Evolutionary conservation across 2,113 vertebrate species (phyloP), one percentile per base, ranked within the genome.

Genomic region (Kryptolebias marmoratus): DNA sequence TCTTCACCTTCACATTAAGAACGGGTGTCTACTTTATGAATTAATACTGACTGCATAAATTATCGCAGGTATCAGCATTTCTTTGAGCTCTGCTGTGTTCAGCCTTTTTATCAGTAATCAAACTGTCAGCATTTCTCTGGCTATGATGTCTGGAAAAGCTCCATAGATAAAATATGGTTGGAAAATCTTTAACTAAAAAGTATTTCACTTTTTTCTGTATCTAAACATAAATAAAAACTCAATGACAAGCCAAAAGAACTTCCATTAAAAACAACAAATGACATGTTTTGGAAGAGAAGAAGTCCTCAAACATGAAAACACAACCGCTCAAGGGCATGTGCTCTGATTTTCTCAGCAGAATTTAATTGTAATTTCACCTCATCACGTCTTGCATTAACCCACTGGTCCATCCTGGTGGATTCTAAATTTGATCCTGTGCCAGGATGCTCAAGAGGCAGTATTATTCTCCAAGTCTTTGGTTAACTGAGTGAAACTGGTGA

Each of bases 401-500:
- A 47, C 36, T 50, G 63, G 49, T 48, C 30, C 28, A 27, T 39
- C 22, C 49, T 61, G 45, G 66, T 39, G 48, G 22, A 48, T 49
- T 9, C 22, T 68, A 27, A 32, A 49, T 74, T 64, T 49, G 13
- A 14, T 49, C 44, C 11, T 18, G 28, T 49, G 52, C 16, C 53
- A 53, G 50, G 18, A n/a, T 56, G 49, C 32, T 57, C 22, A 31
- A 58, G 71, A 58, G 56, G 61, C 65, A 22, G 56, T 57, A 56
- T 61, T 52, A 64, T 68, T 61, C 32, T 9, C 11, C 22, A 2
- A 45, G 79, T 69, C 74, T 70, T 77, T 60, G 42, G 64, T 72
- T 64, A 87, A 80, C 73, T 57, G 72, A 82, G 83, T 76, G 73
- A 78, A 83, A 82, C 55, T 78, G 68, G 63, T 73, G 73, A 80